phyloP scores from a whole-genome alignment of 2,113 vertebrate genomes.

The Mellivora capensis region DNA sequence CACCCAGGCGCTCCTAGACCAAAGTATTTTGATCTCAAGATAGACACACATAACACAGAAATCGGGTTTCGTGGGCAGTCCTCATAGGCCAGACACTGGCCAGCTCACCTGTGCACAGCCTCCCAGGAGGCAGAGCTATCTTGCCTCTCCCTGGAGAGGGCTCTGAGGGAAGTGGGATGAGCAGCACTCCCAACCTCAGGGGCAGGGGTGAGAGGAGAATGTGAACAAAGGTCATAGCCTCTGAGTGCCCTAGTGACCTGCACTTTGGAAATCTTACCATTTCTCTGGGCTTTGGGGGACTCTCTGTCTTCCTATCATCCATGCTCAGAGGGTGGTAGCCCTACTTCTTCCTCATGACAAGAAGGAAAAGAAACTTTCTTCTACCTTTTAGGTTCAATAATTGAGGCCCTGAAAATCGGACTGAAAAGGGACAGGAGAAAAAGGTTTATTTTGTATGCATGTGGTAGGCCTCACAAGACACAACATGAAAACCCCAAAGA shows the following conservation, averaged over 20 bases:
- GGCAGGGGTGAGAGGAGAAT: too few species aligned
- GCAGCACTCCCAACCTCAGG: rapidly evolving
- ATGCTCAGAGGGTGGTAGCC: rapidly evolving
- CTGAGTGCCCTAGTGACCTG: not conserved
- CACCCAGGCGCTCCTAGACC: too few species aligned
- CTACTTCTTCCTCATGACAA: not conserved
- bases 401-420: not conserved
- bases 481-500: not conserved
- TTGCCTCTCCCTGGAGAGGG: not conserved
- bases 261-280: not conserved
- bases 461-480: not conserved
- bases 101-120: not conserved
- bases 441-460: not conserved
- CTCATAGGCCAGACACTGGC: not conserved
- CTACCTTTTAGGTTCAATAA: not conserved
- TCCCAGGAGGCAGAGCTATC: not conserved
- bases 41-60: not conserved
- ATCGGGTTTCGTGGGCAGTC: not conserved
- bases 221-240: rapidly evolving
- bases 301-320: not conserved
- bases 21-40: not conserved
- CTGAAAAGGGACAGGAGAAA: too few species aligned
- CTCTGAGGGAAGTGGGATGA: not conserved
- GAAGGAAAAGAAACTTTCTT: too few species aligned
- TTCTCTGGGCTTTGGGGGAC: rapidly evolving